Percentiles rank a stretch among this genome's conserved stretches.
These are phyloP conservation scores for Cheilosia soror DNA, from an alignment of 2,888 invertebrate genomes.

Conservation along the genomic window DNA sequence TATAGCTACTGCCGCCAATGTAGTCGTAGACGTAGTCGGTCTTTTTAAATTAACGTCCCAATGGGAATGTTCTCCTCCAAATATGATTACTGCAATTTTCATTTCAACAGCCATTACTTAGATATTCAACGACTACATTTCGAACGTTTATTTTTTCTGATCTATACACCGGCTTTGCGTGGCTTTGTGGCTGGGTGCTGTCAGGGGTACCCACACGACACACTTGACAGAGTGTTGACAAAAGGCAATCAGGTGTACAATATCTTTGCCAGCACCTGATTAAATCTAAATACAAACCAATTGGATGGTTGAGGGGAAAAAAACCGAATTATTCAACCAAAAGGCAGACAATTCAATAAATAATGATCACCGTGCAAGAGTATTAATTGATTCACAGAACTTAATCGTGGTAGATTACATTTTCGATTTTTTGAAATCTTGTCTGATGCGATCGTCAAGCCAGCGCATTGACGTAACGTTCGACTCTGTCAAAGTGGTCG, in stretches of 20 bases:
- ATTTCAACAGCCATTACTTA: conserved; percentile 60
- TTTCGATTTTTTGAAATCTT: conserved; percentile 37
- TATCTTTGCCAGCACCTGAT: conserved; percentile 45
- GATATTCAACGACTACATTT: conserved; percentile 40
- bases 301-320: background rate
- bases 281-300: conserved; percentile 47
- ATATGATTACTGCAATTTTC: conserved; percentile 65
- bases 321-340: background rate
- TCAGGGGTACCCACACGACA: conserved; percentile 1
- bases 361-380: conserved; percentile 7
- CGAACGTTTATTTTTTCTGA: conserved; percentile 6
- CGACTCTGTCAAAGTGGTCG: conserved; percentile 12
- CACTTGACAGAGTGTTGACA: conserved; percentile 37
- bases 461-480: background rate
- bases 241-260: conserved; percentile 44
- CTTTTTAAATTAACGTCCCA: conserved; percentile 49
- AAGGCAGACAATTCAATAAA: conserved; percentile 28
- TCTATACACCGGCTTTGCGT: background rate
- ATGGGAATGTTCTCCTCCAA: conserved; percentile 51
- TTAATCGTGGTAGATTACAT: conserved; percentile 27
- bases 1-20: conserved; percentile 5
- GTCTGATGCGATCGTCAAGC: conserved; percentile 13
- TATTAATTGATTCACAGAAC: conserved; percentile 51
- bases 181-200: conserved; percentile 1
- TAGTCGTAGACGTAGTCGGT: background rate